Percentiles rank a stretch among this genome's conserved stretches.
Evolutionary conservation across 2,888 invertebrate genomes (phyloP).

Genomic region (Calameuta idolon): DNA sequence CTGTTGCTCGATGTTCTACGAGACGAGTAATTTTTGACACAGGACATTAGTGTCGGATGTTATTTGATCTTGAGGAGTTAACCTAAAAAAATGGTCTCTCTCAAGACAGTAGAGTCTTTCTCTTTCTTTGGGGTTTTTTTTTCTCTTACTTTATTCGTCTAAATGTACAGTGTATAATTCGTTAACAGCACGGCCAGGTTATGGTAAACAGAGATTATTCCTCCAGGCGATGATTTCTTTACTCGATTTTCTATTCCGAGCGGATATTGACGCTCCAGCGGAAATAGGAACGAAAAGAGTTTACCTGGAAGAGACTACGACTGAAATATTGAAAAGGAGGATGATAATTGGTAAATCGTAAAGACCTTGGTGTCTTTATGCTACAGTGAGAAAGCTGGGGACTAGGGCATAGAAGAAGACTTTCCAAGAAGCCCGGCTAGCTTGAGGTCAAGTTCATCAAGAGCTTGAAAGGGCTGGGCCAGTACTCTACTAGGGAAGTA

Average conservation of each 20-base stretch:
- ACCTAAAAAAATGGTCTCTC: neutral
- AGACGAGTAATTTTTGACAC: neutral
- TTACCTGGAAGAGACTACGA: neutral
- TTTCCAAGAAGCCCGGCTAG: neutral
- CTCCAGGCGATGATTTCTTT: neutral
- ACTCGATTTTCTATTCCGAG: neutral
- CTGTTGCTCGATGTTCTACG: neutral
- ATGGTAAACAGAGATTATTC: neutral
- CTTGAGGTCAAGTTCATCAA: neutral
- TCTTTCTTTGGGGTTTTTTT: neutral
- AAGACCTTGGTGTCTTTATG: neutral
- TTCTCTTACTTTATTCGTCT: neutral
- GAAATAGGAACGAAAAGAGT: neutral
- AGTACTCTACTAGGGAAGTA: neutral
- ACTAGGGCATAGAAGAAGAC: neutral
- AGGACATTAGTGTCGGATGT: neutral
- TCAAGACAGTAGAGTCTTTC: neutral
- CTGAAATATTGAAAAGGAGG: neutral
- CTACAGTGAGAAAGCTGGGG: neutral
- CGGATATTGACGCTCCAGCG: neutral
- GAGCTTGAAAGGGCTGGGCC: neutral
- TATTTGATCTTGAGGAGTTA: neutral
- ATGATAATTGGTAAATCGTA: neutral
- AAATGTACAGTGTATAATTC: neutral
- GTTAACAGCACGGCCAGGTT: neutral